A percentile compares a stretch with the other conserved stretches of the same genome.
These are phyloP conservation scores for Meles meles DNA, from an alignment of 2,113 vertebrate genomes.

Conservation along the genomic window DNA sequence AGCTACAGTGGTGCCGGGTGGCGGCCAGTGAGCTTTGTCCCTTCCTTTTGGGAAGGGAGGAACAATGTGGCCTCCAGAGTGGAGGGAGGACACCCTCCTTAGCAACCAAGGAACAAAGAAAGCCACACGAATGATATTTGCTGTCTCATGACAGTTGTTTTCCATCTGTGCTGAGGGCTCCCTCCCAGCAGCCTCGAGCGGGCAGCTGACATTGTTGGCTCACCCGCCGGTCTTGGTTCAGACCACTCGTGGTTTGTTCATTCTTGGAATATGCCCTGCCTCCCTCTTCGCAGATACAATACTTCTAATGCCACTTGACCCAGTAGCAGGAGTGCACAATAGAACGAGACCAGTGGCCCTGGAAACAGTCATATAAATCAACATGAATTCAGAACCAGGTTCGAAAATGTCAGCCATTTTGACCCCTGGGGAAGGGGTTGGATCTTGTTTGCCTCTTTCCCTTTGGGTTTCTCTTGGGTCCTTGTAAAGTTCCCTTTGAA, in stretches of 20 bases:
- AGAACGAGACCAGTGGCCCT: background rate
- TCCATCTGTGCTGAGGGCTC: background rate
- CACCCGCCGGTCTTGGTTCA: background rate
- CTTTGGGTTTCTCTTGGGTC: background rate
- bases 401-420: background rate
- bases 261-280: background rate
- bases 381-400: background rate
- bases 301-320: background rate
- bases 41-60: background rate
- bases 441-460: background rate
- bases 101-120: constrained; percentile 19
- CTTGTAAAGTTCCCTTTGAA: constrained; percentile 11
- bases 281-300: background rate
- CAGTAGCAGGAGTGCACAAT: background rate
- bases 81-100: background rate
- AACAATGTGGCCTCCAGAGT: background rate
- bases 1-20: background rate
- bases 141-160: background rate
- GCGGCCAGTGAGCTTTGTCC: background rate
- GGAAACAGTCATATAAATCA: background rate
- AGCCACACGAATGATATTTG: constrained; percentile 1
- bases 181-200: background rate
- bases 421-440: background rate
- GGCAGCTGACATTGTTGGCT: background rate
- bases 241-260: background rate